A percentile compares a stretch with the other conserved stretches of the same genome.
phyloP scores from a whole-genome alignment of 2,888 invertebrate species.

The Dryadula phaetusa region DNA sequence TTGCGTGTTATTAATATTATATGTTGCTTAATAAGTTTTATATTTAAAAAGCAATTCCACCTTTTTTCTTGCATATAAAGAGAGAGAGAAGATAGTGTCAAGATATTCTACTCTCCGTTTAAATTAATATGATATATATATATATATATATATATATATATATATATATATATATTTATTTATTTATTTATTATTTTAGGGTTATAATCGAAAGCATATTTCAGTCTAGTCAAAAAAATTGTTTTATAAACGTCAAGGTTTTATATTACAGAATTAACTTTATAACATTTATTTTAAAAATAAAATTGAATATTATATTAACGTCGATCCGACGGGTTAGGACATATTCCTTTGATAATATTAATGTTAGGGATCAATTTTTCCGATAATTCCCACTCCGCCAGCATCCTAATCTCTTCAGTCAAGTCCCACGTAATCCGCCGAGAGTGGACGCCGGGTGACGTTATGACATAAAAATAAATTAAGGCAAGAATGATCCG shows the following conservation, averaged over 20 bases:
- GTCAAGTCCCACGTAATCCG: constrained; percentile 13
- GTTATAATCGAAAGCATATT: too few relatives aligned
- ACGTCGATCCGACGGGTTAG: background rate
- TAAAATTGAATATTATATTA: background rate
- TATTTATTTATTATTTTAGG: too few relatives aligned
- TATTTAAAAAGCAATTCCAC: too few relatives aligned
- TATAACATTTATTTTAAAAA: background rate
- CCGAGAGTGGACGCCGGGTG: constrained; percentile 11
- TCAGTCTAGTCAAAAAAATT: too few relatives aligned
- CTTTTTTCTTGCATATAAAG: too few relatives aligned
- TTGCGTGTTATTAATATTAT: constrained; percentile 18
- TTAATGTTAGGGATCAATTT: constrained; percentile 16
- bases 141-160: too few relatives aligned
- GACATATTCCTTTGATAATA: constrained; percentile 1
- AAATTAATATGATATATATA: too few relatives aligned
- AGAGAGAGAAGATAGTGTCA: too few relatives aligned
- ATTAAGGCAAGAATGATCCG: background rate
- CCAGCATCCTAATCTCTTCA: constrained; percentile 19
- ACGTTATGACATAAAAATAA: constrained; percentile 12
- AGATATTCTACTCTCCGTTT: too few relatives aligned
- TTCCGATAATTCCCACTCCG: constrained; percentile 19
- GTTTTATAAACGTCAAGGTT: too few relatives aligned
- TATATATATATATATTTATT: too few relatives aligned
- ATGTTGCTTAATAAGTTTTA: background rate
- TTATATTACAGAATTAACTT: background rate